Base-by-base conservation (phyloP, 2,888 invertebrate genomes). In the Xylota segnis region DNA sequence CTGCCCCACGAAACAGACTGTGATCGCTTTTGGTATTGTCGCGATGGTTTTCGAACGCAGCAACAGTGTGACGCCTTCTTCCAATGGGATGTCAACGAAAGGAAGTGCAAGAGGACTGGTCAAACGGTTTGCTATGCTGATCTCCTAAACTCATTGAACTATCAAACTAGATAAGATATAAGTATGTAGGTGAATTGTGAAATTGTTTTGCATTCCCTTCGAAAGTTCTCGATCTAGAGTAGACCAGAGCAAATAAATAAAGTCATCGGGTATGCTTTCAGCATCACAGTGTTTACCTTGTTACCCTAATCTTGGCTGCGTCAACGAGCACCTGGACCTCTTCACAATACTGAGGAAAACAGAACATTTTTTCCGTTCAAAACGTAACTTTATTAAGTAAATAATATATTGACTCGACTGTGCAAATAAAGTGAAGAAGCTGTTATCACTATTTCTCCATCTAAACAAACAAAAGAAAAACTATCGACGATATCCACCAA, bases 61-160 rank as follows among this genome's bases (percentile, higher is more conserved):
- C 87, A 88, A 47, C 83, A 77, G 40, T 88, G 87, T 37, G 87
- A 86, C 23, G 71, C 78, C 0, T 88, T 88, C 56, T 56, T 75
- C 37, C 83, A 88, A 37, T 88, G 87, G 87, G 87, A 88, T 23
- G 63, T 87, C 5, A 87, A 81, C 37, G 83, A 88, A 16, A 66
- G 75, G 10, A 81, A 68, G 16, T 88, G 87, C 63, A 83, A 82
- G 47, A 29, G 65, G n/a, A 58, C 50, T 34, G 43, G 56, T 0
- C 23, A 61, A 27, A 65, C 87, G 3, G 65, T 68, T 40, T 88
- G 87, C 45, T 87, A 79, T 29, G 50, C 27, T 1, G 77, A 78
- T 18, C 43, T 78, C 4, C 14, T 45, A 3, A 61, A 61, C 18
- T 18, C 14, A n/a, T 32, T 40, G 34, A 37, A 37, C 0, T 9